Evolutionary conservation across 2,113 vertebrate species (phyloP).

Genomic region (Chaetodon trifascialis): DNA sequence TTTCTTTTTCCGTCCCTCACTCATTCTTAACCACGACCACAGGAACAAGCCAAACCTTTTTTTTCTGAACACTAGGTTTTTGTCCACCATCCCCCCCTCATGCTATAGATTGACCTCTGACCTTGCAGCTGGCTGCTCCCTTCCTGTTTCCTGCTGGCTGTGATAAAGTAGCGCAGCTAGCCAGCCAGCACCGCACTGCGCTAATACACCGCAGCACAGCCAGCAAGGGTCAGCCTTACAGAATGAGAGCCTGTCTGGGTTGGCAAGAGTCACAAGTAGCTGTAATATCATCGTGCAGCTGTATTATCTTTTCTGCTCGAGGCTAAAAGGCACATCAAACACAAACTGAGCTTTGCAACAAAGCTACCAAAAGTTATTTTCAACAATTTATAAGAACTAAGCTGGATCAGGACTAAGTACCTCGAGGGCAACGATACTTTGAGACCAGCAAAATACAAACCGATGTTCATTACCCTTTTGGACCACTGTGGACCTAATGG

Average conservation of each 20-base stretch:
- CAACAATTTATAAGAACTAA: conserved; percentile 1
- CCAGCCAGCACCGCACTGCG: conserved; percentile 51
- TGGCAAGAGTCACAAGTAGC: conserved; percentile 62
- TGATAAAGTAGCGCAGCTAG: conserved; percentile 75
- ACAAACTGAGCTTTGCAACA: conserved; percentile 7
- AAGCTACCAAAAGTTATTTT: conserved; percentile 15
- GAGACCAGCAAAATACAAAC: not conserved
- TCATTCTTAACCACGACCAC: conserved; percentile 12
- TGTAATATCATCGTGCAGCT: conserved; percentile 49
- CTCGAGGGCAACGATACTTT: not conserved
- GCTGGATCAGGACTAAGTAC: not conserved
- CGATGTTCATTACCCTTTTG: not conserved
- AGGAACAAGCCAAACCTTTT: conserved; percentile 42
- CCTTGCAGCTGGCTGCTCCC: conserved; percentile 82
- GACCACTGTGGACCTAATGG: too few species aligned
- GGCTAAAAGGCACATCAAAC: conserved; percentile 47
- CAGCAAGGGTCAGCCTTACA: conserved; percentile 60
- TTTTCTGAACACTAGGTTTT: conserved; percentile 65
- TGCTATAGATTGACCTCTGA: conserved; percentile 77
- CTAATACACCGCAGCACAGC: conserved; percentile 63
- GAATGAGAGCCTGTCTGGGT: conserved; percentile 62
- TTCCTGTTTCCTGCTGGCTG: conserved; percentile 80
- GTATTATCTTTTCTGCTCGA: conserved; percentile 56
- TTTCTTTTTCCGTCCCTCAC: conserved; percentile 18
- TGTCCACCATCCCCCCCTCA: conserved; percentile 68